Evolutionary conservation across 1,140 invertebrate species (phyloP).

Genomic region (Centruroides sculpturatus): DNA sequence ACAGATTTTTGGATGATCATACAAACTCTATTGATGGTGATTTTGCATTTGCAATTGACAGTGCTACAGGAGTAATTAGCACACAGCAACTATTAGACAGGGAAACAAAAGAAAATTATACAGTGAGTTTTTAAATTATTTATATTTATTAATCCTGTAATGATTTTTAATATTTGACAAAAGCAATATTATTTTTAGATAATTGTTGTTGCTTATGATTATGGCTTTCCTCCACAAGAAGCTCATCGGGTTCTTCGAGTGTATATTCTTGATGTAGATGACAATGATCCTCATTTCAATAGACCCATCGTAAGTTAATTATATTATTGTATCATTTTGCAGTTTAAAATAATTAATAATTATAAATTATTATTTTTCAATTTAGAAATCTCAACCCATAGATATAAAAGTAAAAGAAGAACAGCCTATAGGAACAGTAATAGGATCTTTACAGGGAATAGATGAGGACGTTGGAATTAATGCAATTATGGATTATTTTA

Average conservation of each 20-base stretch:
- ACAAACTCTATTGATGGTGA: conserved; percentile 2
- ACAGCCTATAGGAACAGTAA: conserved; percentile 58
- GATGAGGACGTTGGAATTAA: conserved; percentile 85
- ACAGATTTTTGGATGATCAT: conserved; percentile 46
- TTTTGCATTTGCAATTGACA: conserved; percentile 25
- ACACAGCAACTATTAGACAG: conserved; percentile 50
- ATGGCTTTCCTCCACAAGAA: conserved; percentile 56
- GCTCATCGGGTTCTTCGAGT: conserved; percentile 51
- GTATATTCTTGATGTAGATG: conserved; percentile 55
- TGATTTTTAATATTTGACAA: neutral
- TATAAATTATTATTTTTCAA: conserved; percentile 12
- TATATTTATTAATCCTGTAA: neutral
- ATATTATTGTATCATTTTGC: neutral
- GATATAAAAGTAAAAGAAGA: conserved; percentile 49
- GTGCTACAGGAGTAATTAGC: conserved; percentile 53
- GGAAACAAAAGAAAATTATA: conserved; percentile 52
- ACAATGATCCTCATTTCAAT: conserved; percentile 57
- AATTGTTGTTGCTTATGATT: conserved; percentile 53
- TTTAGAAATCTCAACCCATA: conserved; percentile 46
- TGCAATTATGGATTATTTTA: conserved; percentile 76
- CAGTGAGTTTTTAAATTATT: conserved; percentile 31
- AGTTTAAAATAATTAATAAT: neutral
- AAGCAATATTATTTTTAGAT: conserved; percentile 7
- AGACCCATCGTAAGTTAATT: conserved; percentile 43
- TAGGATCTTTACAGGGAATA: conserved; percentile 74